phyloP scores from a whole-genome alignment of 2,797 vertebrate genomes.

The Tangara arthus region DNA sequence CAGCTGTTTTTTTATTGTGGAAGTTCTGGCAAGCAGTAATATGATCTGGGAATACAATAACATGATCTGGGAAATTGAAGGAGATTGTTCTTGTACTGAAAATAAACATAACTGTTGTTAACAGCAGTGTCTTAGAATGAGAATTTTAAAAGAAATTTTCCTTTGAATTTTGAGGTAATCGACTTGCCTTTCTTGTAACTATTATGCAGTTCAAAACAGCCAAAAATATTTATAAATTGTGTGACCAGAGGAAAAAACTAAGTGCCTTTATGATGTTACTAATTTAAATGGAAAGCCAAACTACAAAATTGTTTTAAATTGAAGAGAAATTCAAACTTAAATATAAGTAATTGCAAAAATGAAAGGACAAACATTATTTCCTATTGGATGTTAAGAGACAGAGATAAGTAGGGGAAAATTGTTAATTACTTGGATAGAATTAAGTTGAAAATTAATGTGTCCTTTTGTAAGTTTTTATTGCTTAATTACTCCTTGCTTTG shows the following conservation, averaged over 20 bases:
- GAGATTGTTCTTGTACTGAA: slow-evolving; percentile 25
- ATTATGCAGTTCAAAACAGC: not conserved
- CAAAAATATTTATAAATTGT: slow-evolving; percentile 40
- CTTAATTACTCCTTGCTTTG: slow-evolving; percentile 57
- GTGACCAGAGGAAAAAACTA: slow-evolving; percentile 1
- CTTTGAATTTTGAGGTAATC: slow-evolving; percentile 52
- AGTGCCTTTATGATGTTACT: not conserved
- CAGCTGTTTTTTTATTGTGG: not conserved
- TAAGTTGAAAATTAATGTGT: slow-evolving; percentile 63
- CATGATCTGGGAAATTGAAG: slow-evolving; percentile 33
- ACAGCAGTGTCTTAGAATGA: slow-evolving; percentile 32
- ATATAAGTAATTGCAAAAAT: slow-evolving; percentile 50
- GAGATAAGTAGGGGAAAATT: slow-evolving; percentile 47
- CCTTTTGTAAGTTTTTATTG: slow-evolving; percentile 57
- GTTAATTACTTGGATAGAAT: slow-evolving; percentile 63
- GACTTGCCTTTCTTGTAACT: slow-evolving; percentile 1
- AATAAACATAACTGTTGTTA: slow-evolving; percentile 23
- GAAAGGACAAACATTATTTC: slow-evolving; percentile 51
- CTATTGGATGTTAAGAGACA: slow-evolving; percentile 37
- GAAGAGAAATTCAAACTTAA: slow-evolving; percentile 36
- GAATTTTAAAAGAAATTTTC: slow-evolving; percentile 56
- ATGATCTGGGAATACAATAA: not conserved
- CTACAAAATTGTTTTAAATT: slow-evolving; percentile 20
- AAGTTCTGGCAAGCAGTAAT: not conserved
- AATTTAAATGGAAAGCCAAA: slow-evolving; percentile 58